Conservation (phyloP, 2,888 invertebrate species). For the Drosophila falleni region DNA sequence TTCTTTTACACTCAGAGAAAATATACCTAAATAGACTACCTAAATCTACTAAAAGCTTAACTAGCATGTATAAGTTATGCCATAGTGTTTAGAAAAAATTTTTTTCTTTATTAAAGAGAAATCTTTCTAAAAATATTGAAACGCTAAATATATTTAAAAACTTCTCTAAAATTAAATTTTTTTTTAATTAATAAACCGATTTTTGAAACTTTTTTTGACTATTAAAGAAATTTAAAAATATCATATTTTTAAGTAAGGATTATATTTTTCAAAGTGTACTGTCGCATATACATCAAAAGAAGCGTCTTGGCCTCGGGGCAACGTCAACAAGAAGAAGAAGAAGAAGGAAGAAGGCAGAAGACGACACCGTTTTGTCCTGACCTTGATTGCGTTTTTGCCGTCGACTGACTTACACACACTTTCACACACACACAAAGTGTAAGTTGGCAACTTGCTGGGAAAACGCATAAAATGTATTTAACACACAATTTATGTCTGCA, state of each 20-base stretch:
- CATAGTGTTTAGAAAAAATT: no score
- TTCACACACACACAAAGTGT: slow-evolving; percentile 15
- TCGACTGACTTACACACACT: slow-evolving; percentile 65
- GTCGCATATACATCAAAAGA: slow-evolving; percentile 71
- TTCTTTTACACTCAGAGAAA: background rate
- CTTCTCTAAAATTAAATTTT: no score
- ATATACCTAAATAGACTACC: no score
- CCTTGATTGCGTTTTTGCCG: slow-evolving; percentile 75
- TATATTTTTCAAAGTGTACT: background rate
- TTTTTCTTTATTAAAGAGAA: no score
- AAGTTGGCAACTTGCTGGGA: slow-evolving; percentile 22
- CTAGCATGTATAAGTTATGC: no score
- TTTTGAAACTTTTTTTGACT: no score
- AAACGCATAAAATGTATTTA: slow-evolving; percentile 82
- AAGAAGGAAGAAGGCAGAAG: slow-evolving; percentile 3
- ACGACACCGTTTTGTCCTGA: slow-evolving; percentile 45
- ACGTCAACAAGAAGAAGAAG: slow-evolving; percentile 59
- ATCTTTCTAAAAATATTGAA: no score
- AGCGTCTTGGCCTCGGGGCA: slow-evolving; percentile 37
- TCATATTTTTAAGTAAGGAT: no score
- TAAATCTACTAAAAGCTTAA: no score
- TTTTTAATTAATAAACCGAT: no score
- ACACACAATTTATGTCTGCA: slow-evolving; percentile 81
- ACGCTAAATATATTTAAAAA: no score
- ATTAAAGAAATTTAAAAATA: no score